A percentile compares a stretch with the other conserved stretches of the same genome.
phyloP scores from a whole-genome alignment of 1,140 invertebrate species.

The Zaprionus gabonicus region DNA sequence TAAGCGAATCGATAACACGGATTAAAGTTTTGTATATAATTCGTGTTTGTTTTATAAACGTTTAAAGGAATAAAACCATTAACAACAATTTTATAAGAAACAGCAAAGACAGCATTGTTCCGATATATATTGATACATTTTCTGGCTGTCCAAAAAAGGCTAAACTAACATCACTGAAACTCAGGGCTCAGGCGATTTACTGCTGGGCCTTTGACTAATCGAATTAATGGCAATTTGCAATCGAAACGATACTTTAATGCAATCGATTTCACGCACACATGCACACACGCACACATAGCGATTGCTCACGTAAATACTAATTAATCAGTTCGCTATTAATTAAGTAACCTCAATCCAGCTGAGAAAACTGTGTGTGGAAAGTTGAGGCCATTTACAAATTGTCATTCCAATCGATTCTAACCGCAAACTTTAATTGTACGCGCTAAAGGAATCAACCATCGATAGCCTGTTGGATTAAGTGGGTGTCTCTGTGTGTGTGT shows the following conservation, averaged over 20 bases:
- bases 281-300: not conserved
- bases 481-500: not conserved
- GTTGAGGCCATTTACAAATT: not conserved
- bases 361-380: conserved; percentile 11
- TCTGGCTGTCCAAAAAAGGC: too few species aligned
- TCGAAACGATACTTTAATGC: conserved; percentile 11
- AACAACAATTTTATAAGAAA: too few species aligned
- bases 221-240: conserved; percentile 37
- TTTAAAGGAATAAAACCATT: too few species aligned
- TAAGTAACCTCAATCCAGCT: conserved; percentile 40
- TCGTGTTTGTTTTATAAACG: not conserved
- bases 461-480: not conserved
- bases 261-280: conserved; percentile 16
- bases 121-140: too few species aligned
- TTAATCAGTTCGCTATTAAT: conserved; percentile 56
- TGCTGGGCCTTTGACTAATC: conserved; percentile 15
- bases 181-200: not conserved
- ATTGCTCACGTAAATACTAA: conserved; percentile 50
- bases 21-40: too few species aligned
- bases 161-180: too few species aligned
- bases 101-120: too few species aligned
- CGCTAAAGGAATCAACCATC: not conserved
- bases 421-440: conserved; percentile 26
- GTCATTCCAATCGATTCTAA: conserved; percentile 4
- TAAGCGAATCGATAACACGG: too few species aligned